Evolutionary conservation across 2,888 invertebrate genomes (phyloP), one percentile per base, ranked within the genome.

Genomic region (Cataglyphis cursor): DNA sequence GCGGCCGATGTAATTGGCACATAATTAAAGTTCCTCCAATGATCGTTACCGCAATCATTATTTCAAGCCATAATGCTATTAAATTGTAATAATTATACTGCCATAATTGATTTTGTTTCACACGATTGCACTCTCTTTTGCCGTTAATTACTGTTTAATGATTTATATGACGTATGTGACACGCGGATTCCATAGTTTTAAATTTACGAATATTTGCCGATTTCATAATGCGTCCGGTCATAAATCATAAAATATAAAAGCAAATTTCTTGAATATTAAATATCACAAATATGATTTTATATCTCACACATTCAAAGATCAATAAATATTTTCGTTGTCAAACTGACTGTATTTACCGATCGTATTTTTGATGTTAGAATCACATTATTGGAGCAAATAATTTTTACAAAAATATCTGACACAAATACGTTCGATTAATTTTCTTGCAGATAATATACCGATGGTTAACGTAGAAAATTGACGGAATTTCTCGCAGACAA

Each of bases 81-180:
- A 80, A 80, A 80, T 80, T 80, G 78, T 70, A 80, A 80, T 80
- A 80, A 80, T 80, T 80, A 70, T 59, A 35, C 78, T n/a, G 21
- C 31, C 31, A 61, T 80, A 80, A 80, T 80, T 80, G 78, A 80
- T 80, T 80, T 80, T 59, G 44, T 76, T 57, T 76, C 66, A 38
- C 76, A 66, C 78, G 59, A 59, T 41, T 24, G 78, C 59, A 8
- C 12, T 44, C 59, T 48, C 70, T 70, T 61, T 44, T 28, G 70
- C 9, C 31, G 21, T 59, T 80, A 80, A 80, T 80, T 70, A 41
- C 59, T 31, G 31, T 24, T 70, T 48, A 48, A 80, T 80, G 44
- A 80, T 80, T 59, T 70, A 48, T 35, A 35, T 61, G 70, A 59
- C 31, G 31, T 31, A 57, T 54, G 35, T 24, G n/a, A 21, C 31